Percentiles rank a stretch among this genome's conserved stretches.
Conservation (phyloP, 64 coral and sea anemone genomes). For the Actinia equina region DNA sequence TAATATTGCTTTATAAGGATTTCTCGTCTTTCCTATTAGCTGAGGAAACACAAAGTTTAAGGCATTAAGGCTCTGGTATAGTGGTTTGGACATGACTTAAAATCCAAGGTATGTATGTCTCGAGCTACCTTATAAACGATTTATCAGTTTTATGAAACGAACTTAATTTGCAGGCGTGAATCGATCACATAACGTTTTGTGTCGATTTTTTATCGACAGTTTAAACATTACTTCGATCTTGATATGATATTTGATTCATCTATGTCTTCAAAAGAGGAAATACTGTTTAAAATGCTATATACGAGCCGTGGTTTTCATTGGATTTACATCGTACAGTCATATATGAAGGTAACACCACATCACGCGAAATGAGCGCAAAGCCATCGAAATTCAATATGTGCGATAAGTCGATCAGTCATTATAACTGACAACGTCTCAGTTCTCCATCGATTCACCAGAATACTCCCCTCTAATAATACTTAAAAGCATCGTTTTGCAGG, state of each 20-base stretch:
- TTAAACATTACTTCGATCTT: neutral
- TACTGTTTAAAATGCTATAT: neutral
- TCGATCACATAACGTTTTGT: conserved; percentile 6
- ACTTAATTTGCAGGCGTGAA: neutral
- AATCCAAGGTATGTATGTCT: neutral
- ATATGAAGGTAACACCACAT: neutral
- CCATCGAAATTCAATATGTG: neutral
- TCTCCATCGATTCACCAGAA: neutral
- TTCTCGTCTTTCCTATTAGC: neutral
- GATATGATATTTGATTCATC: neutral
- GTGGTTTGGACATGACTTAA: neutral
- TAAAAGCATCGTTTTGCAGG: neutral
- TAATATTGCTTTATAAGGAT: neutral
- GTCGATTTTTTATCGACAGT: neutral
- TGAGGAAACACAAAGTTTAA: neutral
- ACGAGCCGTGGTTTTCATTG: neutral
- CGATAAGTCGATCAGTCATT: neutral
- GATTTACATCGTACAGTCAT: neutral
- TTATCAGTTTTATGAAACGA: neutral
- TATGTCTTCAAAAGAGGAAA: neutral
- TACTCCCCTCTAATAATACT: neutral
- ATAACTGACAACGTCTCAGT: neutral
- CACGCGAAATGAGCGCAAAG: neutral
- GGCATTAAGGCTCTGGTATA: neutral
- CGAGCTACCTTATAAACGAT: neutral